Base-by-base conservation (phyloP, 2,888 invertebrate genomes). In the Empis livida region DNA sequence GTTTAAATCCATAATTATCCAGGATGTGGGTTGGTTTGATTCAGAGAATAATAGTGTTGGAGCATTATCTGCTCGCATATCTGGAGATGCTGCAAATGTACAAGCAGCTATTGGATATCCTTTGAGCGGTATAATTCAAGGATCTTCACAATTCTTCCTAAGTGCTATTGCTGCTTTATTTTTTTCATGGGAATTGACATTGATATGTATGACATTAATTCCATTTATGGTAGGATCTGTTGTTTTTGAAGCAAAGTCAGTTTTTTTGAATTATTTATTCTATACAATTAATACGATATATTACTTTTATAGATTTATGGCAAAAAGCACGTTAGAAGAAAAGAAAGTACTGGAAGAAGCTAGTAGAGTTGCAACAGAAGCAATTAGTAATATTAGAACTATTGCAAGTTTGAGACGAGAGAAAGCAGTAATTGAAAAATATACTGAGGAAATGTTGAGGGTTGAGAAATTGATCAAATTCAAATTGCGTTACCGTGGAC, bases 11-110 rank as follows among this genome's bases (percentile, higher is more conserved):
- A 82, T 84, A 73, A 58, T 88, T 50, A 66, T 71, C 35, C 87
- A 84, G 62, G 84, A 85, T 57, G 79, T 84, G 57, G 80, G 78
- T 10, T 85, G 84, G 82, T 85, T 79, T 59, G 84, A 85, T 59
- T 72, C 79, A 37, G 72, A 79, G 1, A 55, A 64, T 1, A 82
- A 85, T 61, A 80, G 80, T 32, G 76, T 82, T 0, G 85, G 85
- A 0, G 79, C 82, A 0, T 62, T 85, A 0, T 80, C 82, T 49
- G 76, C 81, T 0, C 68, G 82, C 3, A 64, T 85, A 0, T 78
- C 84, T 0, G 79, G 82, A 1, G 84, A 84, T 59, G 82, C 83
- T 0, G 76, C 82, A 0, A 79, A 78, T 15, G 78, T 84, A 1
- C 83, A 84, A 61, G 83, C 83, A 23, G 81, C 82, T 1, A 80